These are phyloP conservation scores for Cactoblastis cactorum DNA, from an alignment of 2,888 invertebrate species.

Conservation along the genomic window DNA sequence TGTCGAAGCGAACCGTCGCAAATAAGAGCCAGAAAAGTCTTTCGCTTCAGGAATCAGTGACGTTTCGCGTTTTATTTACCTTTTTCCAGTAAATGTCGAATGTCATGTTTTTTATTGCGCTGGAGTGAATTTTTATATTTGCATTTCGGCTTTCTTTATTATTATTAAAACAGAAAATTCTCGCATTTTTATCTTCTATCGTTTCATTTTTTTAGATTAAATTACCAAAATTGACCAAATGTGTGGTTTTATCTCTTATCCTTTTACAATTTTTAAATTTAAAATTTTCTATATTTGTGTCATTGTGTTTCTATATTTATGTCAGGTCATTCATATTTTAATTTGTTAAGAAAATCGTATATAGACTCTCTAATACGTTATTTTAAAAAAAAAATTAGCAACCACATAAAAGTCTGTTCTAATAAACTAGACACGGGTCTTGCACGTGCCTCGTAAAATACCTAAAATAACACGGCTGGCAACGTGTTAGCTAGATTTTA, in stretches of 20 bases:
- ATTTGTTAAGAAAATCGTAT: background rate
- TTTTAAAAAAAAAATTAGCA: slow-evolving; percentile 25
- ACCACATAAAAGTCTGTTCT: slow-evolving; percentile 31
- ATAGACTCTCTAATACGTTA: background rate
- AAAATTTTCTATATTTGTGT: no score
- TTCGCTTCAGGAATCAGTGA: slow-evolving; percentile 7
- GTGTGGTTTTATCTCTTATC: no score
- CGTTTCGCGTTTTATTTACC: slow-evolving; percentile 3
- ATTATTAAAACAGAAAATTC: no score
- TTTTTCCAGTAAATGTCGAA: background rate
- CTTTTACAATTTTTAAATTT: no score
- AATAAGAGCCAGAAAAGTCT: slow-evolving; percentile 11
- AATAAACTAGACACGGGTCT: slow-evolving; percentile 41
- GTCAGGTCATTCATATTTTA: no score
- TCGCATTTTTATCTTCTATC: no score
- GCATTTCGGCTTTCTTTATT: background rate
- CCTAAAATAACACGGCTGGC: slow-evolving; percentile 34
- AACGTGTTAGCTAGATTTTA: slow-evolving; percentile 35
- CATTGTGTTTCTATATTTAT: no score
- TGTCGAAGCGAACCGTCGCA: slow-evolving; percentile 13
- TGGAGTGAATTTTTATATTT: background rate
- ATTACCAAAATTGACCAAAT: no score
- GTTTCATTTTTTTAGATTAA: no score
- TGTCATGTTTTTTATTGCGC: background rate
- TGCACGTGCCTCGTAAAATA: slow-evolving; percentile 43